Evolutionary conservation across 2,113 vertebrate genomes (phyloP).

Genomic region (Caretta caretta): DNA sequence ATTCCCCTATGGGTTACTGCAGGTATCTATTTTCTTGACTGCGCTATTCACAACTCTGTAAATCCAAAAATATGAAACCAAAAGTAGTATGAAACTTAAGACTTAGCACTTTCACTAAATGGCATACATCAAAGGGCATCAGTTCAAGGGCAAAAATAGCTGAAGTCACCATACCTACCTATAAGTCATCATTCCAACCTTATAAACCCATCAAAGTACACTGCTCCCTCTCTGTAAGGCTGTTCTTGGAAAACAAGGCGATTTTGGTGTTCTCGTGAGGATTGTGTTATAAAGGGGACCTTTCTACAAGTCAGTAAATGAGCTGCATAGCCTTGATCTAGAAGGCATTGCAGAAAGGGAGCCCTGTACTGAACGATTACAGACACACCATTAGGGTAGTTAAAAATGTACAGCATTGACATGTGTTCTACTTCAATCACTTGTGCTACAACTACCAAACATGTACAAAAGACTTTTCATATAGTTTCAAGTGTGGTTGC

Average conservation of each 20-base stretch:
- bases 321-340: constrained; percentile 58
- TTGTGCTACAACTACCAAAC: constrained; percentile 84
- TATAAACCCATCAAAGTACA: constrained; percentile 20
- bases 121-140: constrained; percentile 81
- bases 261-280: constrained; percentile 45
- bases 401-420: constrained; percentile 82
- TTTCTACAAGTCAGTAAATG: constrained; percentile 30
- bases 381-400: constrained; percentile 72
- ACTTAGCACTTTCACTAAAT: constrained; percentile 85
- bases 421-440: constrained; percentile 81
- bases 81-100: constrained; percentile 80
- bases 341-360: constrained; percentile 68
- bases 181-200: constrained; percentile 73
- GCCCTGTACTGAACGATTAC: constrained; percentile 61
- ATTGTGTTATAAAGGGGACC: constrained; percentile 16
- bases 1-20: constrained; percentile 78
- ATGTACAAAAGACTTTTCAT: constrained; percentile 81
- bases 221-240: constrained; percentile 58
- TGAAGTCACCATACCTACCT: constrained; percentile 77
- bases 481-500: constrained; percentile 45
- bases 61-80: constrained; percentile 80
- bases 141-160: constrained; percentile 71
- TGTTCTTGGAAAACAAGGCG: constrained; percentile 53
- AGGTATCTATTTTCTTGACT: constrained; percentile 77
- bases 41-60: constrained; percentile 82